Evolutionary conservation across 2,888 invertebrate species (phyloP), one percentile per base, ranked within the genome.

Genomic region (Tiliacea aurago): DNA sequence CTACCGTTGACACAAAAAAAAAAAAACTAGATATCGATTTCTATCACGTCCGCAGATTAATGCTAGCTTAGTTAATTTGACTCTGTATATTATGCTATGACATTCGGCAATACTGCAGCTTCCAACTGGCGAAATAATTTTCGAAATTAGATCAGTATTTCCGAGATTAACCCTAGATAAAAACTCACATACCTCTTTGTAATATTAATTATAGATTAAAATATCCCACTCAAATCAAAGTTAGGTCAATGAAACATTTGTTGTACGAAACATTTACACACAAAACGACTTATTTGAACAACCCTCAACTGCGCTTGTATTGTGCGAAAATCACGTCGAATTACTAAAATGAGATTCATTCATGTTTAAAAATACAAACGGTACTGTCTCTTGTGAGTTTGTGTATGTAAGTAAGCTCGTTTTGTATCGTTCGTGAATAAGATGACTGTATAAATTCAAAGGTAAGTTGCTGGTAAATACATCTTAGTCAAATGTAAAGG

Each of bases 271-370:
- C 51, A 64, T 67, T 81, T 70, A 55, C 58, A 65, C 53, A 70
- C 49, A 53, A 66, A 80, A 69, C 47, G 80, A 64, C 68, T 49
- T 70, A 56, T 70, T 77, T 58, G 62, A 73, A 59, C 56, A 72
- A 49, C 73, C 78, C 70, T 70, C 74, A 66, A 74, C 73, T 45
- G 71, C 68, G 66, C 41, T 37, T 37, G 73, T 76, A 84, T 78
- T 78, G 78, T 75, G 62, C 49, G 68, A 78, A 77, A 80, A 78
- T 76, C 68, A 78, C 70, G 58, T 72, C 61, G 70, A 74, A 84
- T 78, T 74, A 84, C 70, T 37, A 72, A 84, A 84, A 84, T 76
- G 67, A 76, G 72, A 73, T 78, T 70, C 73, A 74, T 78, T 81
- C 68, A 73, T 69, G 63, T 79, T 85, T 70, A 71, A 76, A 83